Base-by-base conservation (phyloP, 2,888 invertebrate species). In the Oligia fasciuncula region DNA sequence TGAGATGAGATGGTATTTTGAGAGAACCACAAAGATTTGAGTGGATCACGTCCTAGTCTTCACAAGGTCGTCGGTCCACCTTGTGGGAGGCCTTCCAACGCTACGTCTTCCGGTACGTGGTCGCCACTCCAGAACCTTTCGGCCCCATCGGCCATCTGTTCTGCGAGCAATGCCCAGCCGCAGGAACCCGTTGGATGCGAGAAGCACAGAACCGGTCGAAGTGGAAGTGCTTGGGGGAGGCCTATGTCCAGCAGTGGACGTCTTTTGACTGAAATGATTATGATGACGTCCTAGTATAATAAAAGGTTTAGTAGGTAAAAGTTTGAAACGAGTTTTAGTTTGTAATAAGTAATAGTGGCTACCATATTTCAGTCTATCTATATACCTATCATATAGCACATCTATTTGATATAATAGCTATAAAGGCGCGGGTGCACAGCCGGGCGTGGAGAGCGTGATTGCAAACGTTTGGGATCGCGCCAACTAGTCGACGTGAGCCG, bases 381-480 rank as follows among this genome's bases (percentile, higher is more conserved):
- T 43, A 70, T 54, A 54, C 19, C 11, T 43, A 13, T 46, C 2
- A n/a, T 19, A 63, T n/a, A 79, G 23, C 19, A 54, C 13, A 35
- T 62, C 19, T 70, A 9, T 63, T 68, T 40, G 43, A 65, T 60
- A 76, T 81, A 79, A 77, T 72, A 81, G 80, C 67, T 72, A 81
- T 80, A 71, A 80, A 77, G 72, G 57, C 66, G 62, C 46, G 57
- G 65, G 70, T 79, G 88, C 83, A 88, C 81, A 74, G 78, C 73
- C 74, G 65, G 69, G 83, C 86, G 81, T 77, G 49, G 51, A 35
- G 46, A 62, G 35, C 77, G 80, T 86, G 88, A 87, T 87, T 89
- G 89, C 82, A 88, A 85, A 85, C 80, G 88, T 73, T 87, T 88
- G 88, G 88, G 78, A 23, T 43, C 69, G 62, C 78, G 88, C 88